A percentile compares a stretch with the other conserved stretches of the same genome.
phyloP scores from a whole-genome alignment of 2,113 vertebrate genomes.

The Bos javanicus region DNA sequence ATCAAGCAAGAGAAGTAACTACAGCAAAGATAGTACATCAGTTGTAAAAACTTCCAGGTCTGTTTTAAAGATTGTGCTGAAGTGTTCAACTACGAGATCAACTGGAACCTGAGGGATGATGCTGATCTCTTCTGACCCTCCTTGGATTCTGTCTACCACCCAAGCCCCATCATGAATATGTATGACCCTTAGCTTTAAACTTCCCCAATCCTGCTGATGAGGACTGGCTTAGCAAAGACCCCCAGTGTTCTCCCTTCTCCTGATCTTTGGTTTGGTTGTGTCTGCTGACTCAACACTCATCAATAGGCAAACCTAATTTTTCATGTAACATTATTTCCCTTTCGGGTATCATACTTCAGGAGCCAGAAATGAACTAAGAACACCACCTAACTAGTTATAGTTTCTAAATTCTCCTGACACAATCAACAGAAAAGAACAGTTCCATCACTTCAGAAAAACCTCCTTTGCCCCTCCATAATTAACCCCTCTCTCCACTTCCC shows the following conservation, averaged over 20 bases:
- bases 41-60: neutral
- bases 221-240: neutral
- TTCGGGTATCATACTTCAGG: neutral
- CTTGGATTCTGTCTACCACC: neutral
- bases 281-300: neutral
- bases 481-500: neutral
- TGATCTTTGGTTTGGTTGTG: neutral
- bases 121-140: neutral
- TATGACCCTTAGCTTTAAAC: neutral
- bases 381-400: neutral
- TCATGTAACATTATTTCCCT: neutral
- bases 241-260: neutral
- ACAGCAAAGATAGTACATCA: neutral
- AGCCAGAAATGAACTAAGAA: neutral
- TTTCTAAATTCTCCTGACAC: neutral
- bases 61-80: neutral
- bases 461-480: neutral
- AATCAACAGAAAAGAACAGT: neutral
- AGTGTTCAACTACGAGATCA: neutral
- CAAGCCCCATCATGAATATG: neutral
- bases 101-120: neutral
- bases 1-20: neutral
- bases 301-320: neutral
- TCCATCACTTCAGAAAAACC: neutral
- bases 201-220: neutral